Percentiles rank a stretch among this genome's conserved stretches.
Conservation (phyloP, 2,113 vertebrate species). For the Dipodomys ordii region DNA sequence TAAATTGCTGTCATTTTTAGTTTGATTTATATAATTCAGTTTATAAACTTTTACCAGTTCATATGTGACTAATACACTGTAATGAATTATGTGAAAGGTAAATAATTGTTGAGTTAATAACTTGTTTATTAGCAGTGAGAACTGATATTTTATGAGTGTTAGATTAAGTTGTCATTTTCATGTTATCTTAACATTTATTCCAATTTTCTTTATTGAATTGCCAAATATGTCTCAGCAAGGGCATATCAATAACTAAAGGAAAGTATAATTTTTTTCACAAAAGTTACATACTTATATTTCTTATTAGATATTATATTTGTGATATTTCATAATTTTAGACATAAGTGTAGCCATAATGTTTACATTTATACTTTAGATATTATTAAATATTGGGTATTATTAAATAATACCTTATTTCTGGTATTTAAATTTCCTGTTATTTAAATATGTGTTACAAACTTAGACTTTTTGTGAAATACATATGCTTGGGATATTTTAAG, state of each 20-base stretch:
- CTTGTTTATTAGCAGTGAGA: background rate
- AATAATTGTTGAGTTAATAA: constrained; percentile 27
- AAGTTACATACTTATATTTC: background rate
- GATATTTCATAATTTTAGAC: constrained; percentile 38
- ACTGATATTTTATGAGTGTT: constrained; percentile 1
- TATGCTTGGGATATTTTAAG: constrained; percentile 59
- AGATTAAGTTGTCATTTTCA: constrained; percentile 8
- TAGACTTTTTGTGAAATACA: constrained; percentile 28
- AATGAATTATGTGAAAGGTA: background rate
- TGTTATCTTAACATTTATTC: constrained; percentile 38
- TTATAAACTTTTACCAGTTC: constrained; percentile 23
- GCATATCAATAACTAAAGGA: background rate
- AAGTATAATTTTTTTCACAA: constrained; percentile 25
- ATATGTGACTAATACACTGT: background rate
- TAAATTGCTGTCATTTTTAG: constrained; percentile 13
- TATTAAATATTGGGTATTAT: background rate
- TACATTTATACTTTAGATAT: constrained; percentile 42
- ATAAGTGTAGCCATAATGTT: background rate
- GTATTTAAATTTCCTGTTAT: background rate
- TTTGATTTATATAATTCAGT: constrained; percentile 31
- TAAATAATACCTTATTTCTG: constrained; percentile 11
- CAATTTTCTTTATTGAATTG: background rate
- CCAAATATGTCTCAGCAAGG: constrained; percentile 4
- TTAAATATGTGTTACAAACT: constrained; percentile 23
- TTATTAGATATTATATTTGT: constrained; percentile 38